These are phyloP conservation scores for Papilio dardanus DNA, from an alignment of 1,140 invertebrate genomes.

Conservation along the genomic window DNA sequence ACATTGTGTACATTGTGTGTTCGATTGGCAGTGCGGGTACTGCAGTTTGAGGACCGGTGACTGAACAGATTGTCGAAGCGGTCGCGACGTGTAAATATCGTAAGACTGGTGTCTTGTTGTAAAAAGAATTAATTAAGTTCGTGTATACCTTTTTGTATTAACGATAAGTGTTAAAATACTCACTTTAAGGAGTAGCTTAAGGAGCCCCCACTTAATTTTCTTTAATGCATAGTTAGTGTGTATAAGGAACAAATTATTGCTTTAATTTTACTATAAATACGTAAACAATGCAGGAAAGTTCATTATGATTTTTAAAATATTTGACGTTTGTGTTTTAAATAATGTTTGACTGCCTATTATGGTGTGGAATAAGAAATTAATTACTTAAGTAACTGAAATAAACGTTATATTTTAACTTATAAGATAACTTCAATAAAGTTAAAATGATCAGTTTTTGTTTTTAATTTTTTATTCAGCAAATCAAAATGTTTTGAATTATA, in stretches of 20 bases:
- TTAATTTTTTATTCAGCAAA: conserved; percentile 22
- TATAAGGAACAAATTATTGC: conserved; percentile 26
- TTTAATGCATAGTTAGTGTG: conserved; percentile 6
- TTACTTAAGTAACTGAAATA: not conserved
- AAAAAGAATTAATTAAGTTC: conserved; percentile 18
- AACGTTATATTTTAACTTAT: not conserved
- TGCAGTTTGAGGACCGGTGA: conserved; percentile 30
- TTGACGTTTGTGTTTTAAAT: not conserved
- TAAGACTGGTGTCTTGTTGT: conserved; percentile 27
- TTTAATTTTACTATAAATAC: conserved; percentile 26
- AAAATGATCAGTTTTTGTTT: conserved; percentile 9
- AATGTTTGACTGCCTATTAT: not conserved
- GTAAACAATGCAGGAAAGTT: not conserved
- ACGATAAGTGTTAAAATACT: conserved; percentile 37
- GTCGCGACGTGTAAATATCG: conserved; percentile 31
- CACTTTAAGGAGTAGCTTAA: conserved; percentile 28
- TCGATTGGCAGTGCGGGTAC: conserved; percentile 41
- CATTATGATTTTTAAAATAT: not conserved
- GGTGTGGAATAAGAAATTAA: not conserved
- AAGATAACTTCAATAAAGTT: not conserved
- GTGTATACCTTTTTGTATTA: conserved; percentile 29
- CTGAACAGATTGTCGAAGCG: conserved; percentile 25
- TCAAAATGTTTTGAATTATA: not conserved
- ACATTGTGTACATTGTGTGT: conserved; percentile 47
- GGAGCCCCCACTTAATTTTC: conserved; percentile 6